Conservation (phyloP, 2,888 invertebrate genomes). For the Melinaea marsaeus region DNA sequence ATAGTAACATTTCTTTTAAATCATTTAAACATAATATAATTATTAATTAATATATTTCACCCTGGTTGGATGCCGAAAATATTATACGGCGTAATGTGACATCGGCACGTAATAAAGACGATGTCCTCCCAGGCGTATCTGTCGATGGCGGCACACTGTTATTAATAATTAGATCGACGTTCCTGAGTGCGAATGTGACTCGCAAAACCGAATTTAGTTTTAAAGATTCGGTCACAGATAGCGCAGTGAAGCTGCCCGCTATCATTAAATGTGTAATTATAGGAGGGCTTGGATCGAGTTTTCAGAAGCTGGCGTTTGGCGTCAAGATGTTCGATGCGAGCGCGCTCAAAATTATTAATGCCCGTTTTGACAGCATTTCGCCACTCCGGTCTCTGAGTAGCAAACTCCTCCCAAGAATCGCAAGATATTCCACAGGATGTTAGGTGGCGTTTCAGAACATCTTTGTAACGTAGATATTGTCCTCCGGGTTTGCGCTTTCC, state of each 20-base stretch:
- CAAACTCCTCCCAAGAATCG: background rate
- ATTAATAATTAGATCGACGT: background rate
- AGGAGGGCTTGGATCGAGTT: too few species aligned
- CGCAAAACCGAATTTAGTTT: slow-evolving; percentile 1
- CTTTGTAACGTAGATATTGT: slow-evolving; percentile 8
- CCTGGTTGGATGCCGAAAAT: too few species aligned
- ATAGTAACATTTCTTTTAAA: too few species aligned
- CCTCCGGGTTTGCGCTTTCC: slow-evolving; percentile 10
- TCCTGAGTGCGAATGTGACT: background rate
- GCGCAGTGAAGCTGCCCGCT: too few species aligned
- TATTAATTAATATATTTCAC: too few species aligned
- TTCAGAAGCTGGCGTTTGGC: slow-evolving; percentile 2
- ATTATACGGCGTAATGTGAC: too few species aligned
- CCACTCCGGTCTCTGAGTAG: slow-evolving; percentile 3
- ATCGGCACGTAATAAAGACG: background rate
- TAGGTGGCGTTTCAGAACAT: slow-evolving; percentile 11
- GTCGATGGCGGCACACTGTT: background rate
- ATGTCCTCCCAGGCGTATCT: background rate
- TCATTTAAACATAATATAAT: too few species aligned
- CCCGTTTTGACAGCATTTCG: slow-evolving; percentile 8
- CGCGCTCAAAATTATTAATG: background rate
- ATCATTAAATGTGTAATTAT: too few species aligned
- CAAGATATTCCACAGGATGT: background rate
- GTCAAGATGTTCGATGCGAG: slow-evolving; percentile 6
- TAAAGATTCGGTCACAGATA: background rate